Conservation (phyloP, 1,140 invertebrate species). For the Aleiodes sp. region DNA sequence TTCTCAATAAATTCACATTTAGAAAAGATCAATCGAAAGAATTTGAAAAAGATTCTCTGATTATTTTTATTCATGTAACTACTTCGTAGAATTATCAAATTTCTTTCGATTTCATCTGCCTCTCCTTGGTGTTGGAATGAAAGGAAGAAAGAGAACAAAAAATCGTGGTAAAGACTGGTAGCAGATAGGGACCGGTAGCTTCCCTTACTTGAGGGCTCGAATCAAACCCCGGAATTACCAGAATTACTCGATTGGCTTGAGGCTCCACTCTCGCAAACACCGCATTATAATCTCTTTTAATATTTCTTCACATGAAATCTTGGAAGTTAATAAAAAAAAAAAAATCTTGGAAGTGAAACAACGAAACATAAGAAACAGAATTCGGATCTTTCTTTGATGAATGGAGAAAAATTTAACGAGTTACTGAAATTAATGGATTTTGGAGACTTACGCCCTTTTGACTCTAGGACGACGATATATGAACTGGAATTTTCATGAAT, state of each 20-base stretch:
- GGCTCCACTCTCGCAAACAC: conserved; percentile 50
- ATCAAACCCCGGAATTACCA: conserved; percentile 61
- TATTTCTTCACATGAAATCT: conserved; percentile 31
- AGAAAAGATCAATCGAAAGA: too few relatives aligned
- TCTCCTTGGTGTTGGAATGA: neutral
- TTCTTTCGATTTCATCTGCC: neutral
- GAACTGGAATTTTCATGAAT: too few relatives aligned
- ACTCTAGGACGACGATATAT: too few relatives aligned
- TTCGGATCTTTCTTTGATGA: neutral
- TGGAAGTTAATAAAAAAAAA: too few relatives aligned
- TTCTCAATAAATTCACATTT: too few relatives aligned
- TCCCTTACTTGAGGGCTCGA: conserved; percentile 40
- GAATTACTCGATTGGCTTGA: conserved; percentile 50
- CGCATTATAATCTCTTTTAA: conserved; percentile 47
- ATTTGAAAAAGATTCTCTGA: too few relatives aligned
- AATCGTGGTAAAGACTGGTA: conserved; percentile 61
- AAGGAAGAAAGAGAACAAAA: neutral
- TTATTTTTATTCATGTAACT: neutral
- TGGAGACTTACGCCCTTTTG: too few relatives aligned
- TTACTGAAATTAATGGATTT: too few relatives aligned
- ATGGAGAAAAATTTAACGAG: too few relatives aligned
- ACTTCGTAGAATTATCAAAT: neutral
- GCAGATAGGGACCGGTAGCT: conserved; percentile 46
- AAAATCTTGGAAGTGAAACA: neutral
- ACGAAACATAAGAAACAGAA: neutral